A percentile compares a stretch with the other conserved stretches of the same genome.
Conservation (phyloP, 2,888 invertebrate genomes). For the Eupithecia vulgata region DNA sequence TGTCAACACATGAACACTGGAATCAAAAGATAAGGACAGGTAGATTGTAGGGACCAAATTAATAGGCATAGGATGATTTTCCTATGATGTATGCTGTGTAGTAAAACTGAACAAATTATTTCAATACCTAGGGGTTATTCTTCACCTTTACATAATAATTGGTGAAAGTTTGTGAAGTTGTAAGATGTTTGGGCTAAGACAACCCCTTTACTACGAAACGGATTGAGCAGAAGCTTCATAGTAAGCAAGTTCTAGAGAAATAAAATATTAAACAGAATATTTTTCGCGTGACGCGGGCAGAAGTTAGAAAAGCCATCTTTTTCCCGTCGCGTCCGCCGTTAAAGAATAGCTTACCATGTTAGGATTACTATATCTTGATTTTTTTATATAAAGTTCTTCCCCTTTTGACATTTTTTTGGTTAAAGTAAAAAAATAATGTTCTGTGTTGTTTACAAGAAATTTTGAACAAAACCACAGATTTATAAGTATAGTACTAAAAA, state of each 20-base stretch:
- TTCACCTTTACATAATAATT: background rate
- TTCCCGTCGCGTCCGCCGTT: background rate
- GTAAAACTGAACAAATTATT: background rate
- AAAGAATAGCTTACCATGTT: background rate
- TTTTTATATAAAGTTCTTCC: slow-evolving; percentile 29
- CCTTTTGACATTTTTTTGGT: slow-evolving; percentile 30
- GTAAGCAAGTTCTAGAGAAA: background rate
- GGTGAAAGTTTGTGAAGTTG: background rate
- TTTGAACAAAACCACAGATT: slow-evolving; percentile 5
- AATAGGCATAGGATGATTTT: background rate
- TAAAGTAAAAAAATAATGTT: too few species aligned
- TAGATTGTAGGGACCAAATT: background rate
- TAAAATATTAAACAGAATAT: background rate
- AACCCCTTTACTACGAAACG: background rate
- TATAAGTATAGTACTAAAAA: too few species aligned
- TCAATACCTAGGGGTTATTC: background rate
- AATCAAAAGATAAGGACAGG: background rate
- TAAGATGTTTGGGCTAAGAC: background rate
- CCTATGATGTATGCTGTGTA: background rate
- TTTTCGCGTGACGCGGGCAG: background rate
- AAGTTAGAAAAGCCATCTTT: background rate
- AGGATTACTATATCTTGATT: slow-evolving; percentile 19
- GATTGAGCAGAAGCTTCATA: background rate
- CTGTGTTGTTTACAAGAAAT: background rate
- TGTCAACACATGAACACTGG: background rate